Base-by-base conservation (phyloP, 2,888 invertebrate species). In the Drosophila stalkeri region DNA sequence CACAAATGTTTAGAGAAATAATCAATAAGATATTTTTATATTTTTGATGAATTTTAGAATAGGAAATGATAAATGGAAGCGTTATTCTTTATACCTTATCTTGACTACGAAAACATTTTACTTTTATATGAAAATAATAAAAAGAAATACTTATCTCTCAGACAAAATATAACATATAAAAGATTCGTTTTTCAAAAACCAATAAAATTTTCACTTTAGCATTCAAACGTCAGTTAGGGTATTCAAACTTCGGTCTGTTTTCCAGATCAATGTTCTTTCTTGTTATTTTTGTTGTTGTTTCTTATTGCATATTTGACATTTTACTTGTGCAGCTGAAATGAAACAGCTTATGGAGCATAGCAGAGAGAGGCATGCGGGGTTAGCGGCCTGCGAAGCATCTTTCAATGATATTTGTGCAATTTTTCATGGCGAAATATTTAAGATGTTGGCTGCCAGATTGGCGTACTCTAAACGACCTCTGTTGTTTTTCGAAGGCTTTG, bases 281-380 rank as follows among this genome's bases (percentile, higher is more conserved):
- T 54, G 46, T 63, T 64, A 41, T 56, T 63, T 63, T 46, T 72
- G 41, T 51, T 61, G 52, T 46, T 56, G 70, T 62, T 64, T 71
- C 71, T 80, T 66, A 80, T 75, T 86, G 89, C 89, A 86, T 86
- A 86, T 86, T 89, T 89, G 87, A 84, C 83, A 89, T 84, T 84
- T 84, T 81, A 89, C 78, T 83, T 83, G 89, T 63, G 71, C 73
- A 62, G 68, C 64, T 73, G 62, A 70, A 75, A 54, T 63, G 61
- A 60, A 64, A 54, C 31, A 23, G 20, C 46, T 65, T 61, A 33
- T 1, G 35, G 33, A 20, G 3, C 14, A 12, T 27, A 20, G 35
- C 3, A 7, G 16, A n/a, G 41, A 11, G 27, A 31, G 18, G 23
- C 11, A 2, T 23, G 23, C 2, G 23, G 23, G 23, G 0, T 27